Conservation (phyloP, 1,140 invertebrate genomes). For the Lepidurus couesii region DNA sequence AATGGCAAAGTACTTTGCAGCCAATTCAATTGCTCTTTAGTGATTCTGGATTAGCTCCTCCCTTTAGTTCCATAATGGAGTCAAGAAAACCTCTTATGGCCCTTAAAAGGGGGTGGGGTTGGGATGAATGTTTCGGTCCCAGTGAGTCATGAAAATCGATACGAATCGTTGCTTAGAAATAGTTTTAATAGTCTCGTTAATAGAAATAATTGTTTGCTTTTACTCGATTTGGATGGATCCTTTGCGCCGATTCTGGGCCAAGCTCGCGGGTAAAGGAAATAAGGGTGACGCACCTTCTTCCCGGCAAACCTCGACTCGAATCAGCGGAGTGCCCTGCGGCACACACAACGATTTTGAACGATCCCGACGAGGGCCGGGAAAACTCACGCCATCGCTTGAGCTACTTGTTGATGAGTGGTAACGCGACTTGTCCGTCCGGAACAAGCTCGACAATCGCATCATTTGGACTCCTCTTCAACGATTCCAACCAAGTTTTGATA, state of each 20-base stretch:
- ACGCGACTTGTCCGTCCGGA: constrained; percentile 30
- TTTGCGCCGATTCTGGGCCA: constrained; percentile 23
- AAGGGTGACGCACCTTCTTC: constrained; percentile 16
- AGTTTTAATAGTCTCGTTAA: neutral
- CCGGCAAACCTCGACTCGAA: constrained; percentile 35
- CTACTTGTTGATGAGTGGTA: constrained; percentile 31
- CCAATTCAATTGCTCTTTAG: neutral
- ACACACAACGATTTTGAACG: constrained; percentile 41
- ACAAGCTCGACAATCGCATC: constrained; percentile 31
- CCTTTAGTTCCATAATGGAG: neutral
- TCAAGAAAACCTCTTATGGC: neutral
- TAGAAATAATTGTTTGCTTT: neutral
- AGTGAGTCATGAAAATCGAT: neutral
- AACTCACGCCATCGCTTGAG: constrained; percentile 28
- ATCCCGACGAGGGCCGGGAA: constrained; percentile 38
- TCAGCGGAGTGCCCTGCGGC: constrained; percentile 38
- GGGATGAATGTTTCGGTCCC: neutral
- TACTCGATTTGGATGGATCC: constrained; percentile 25
- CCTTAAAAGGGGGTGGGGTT: neutral
- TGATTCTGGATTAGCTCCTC: constrained; percentile 9
- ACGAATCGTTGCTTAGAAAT: neutral
- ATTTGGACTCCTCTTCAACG: neutral
- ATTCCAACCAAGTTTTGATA: neutral
- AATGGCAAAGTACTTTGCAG: constrained; percentile 16
- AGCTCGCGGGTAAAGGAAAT: neutral